A percentile compares a stretch with the other conserved stretches of the same genome.
Conservation (phyloP, 1,140 invertebrate genomes). For the Bombus balteatus region DNA sequence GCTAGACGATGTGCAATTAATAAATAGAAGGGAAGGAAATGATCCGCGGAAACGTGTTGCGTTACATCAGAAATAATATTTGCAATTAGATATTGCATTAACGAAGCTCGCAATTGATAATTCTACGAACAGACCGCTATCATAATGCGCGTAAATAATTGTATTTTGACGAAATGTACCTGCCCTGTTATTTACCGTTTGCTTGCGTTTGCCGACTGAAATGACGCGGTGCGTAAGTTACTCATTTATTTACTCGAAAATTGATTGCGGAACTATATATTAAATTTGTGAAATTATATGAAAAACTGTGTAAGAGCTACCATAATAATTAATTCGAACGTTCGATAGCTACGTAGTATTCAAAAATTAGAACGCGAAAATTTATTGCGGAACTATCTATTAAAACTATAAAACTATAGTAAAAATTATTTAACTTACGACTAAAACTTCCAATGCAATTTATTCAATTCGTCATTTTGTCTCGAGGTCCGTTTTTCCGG, state of each 20-base stretch:
- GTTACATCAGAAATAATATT: not conserved
- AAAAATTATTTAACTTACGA: too few species aligned
- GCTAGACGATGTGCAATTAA: not conserved
- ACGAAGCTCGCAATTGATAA: not conserved
- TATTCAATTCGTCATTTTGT: too few species aligned
- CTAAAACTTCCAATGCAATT: too few species aligned
- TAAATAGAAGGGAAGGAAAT: not conserved
- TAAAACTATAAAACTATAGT: too few species aligned
- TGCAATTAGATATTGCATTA: not conserved
- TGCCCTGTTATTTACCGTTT: not conserved
- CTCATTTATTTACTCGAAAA: not conserved
- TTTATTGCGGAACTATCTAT: too few species aligned
- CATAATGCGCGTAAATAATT: slow-evolving; percentile 8
- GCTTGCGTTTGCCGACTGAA: not conserved
- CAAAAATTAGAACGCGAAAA: too few species aligned
- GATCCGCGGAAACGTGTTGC: not conserved
- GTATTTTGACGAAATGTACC: not conserved
- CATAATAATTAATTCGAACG: too few species aligned
- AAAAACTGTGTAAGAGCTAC: too few species aligned
- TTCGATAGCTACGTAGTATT: too few species aligned
- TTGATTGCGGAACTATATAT: not conserved
- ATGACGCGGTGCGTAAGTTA: not conserved
- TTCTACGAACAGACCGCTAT: not conserved
- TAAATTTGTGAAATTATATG: too few species aligned
- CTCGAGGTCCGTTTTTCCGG: too few species aligned